Conservation (phyloP, 1,140 invertebrate genomes). For the Pseudomyrmex pallidus region DNA sequence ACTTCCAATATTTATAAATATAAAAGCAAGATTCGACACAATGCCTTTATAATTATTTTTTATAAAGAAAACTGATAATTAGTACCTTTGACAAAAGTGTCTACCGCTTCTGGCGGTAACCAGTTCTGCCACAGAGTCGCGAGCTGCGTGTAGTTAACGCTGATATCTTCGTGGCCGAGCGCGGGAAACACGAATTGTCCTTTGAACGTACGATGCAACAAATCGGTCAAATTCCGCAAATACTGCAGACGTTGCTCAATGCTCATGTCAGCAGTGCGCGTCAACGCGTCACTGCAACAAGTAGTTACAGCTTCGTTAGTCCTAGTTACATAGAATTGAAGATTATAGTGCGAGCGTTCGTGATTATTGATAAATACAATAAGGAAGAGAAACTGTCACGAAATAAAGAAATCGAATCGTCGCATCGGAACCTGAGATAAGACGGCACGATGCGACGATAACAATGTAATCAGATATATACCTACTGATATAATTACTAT, state of each 20-base stretch:
- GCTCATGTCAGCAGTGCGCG: slow-evolving; percentile 86
- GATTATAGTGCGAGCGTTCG: slow-evolving; percentile 25
- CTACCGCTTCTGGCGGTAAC: slow-evolving; percentile 91
- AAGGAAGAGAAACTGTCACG: slow-evolving; percentile 14
- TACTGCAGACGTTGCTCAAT: slow-evolving; percentile 88
- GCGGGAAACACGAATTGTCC: slow-evolving; percentile 94
- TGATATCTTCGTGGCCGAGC: slow-evolving; percentile 92
- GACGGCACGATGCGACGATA: not conserved
- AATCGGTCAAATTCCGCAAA: slow-evolving; percentile 91
- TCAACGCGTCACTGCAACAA: slow-evolving; percentile 88
- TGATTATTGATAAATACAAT: slow-evolving; percentile 59
- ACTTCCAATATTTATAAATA: too few relatives aligned
- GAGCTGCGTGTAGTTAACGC: slow-evolving; percentile 87
- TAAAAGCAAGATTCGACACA: too few relatives aligned
- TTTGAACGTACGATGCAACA: slow-evolving; percentile 91
- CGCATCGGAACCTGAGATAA: not conserved
- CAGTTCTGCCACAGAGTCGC: slow-evolving; percentile 92
- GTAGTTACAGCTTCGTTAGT: slow-evolving; percentile 74
- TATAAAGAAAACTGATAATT: too few relatives aligned
- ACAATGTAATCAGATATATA: not conserved
- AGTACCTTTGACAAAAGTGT: slow-evolving; percentile 91
- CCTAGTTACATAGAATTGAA: slow-evolving; percentile 37
- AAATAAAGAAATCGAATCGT: slow-evolving; percentile 33
- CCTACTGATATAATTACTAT: slow-evolving; percentile 29
- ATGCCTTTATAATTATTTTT: not conserved